Evolutionary conservation across 2,888 invertebrate species (phyloP), one percentile per base, ranked within the genome.

Genomic region (Hofmannophila pseudospretella): DNA sequence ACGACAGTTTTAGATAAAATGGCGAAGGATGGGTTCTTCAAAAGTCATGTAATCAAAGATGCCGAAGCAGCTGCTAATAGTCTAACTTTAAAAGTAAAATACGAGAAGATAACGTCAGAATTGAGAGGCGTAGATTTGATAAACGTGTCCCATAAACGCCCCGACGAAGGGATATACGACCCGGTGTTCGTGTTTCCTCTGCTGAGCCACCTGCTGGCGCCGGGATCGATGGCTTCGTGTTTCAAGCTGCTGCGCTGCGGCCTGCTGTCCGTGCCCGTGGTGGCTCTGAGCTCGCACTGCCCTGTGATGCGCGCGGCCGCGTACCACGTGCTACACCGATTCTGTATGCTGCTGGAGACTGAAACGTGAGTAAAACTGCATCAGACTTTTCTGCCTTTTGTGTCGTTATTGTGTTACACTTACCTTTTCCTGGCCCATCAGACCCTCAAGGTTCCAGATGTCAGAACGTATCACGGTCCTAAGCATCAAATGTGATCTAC

Each of bases 141-240:
- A 7, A 52, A 58, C 4, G 38, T 50, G 1, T 72, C 74, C 1
- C 77, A 80, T 42, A 7, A 47, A 2, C 62, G 64, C 27, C 45
- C 47, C 0, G 71, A 71, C 20, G 67, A 67, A 23, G 71, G 85
- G 2, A 80, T 93, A 34, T 97, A 97, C 55, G 96, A 97, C 77
- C 93, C 96, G 1, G 88, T 92, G 14, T 97, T 96, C 67, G 80
- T 96, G 48, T 84, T 96, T 36, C 94, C 96, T 0, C 67, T 96
- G 7, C 89, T 97, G 65, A 90, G 90, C 44, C 90, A 92, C 58
- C 74, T 95, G 29, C 80, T 96, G 44, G 90, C 92, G 0, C 92
- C 94, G 3, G 94, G 94, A 47, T 91, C 92, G 27, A 88, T 90
- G 33, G 90, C 95, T 1, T 90, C 92, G 10, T 92, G 93, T 39